These are phyloP conservation scores for Drosophila busckii DNA, from an alignment of 1,140 invertebrate species.

Conservation along the genomic window DNA sequence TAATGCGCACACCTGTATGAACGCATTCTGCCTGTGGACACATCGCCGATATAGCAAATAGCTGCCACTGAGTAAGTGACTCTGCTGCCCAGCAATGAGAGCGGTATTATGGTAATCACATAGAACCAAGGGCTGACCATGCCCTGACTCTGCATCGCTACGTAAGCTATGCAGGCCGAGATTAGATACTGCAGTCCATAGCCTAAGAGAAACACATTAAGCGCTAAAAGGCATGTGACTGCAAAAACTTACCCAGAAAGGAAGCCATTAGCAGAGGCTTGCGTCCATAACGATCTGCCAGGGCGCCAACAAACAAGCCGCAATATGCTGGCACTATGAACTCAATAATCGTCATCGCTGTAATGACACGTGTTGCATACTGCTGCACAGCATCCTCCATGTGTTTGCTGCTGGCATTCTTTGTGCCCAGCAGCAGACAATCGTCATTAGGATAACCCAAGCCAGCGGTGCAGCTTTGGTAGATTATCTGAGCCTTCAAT, in stretches of 20 bases:
- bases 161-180: conserved; percentile 73
- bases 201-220: conserved; percentile 21
- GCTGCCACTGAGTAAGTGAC: conserved; percentile 81
- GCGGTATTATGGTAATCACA: conserved; percentile 81
- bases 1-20: conserved; percentile 74
- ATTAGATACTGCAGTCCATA: conserved; percentile 59
- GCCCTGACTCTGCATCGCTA: conserved; percentile 16
- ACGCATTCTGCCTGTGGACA: conserved; percentile 80
- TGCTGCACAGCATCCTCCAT: conserved; percentile 83
- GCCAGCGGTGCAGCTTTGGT: conserved; percentile 80
- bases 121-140: conserved; percentile 81
- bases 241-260: conserved; percentile 56
- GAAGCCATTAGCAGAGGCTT: conserved; percentile 83
- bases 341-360: conserved; percentile 81
- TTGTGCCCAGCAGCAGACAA: conserved; percentile 80
- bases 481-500: conserved; percentile 80
- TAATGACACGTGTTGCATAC: conserved; percentile 80
- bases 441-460: conserved; percentile 78
- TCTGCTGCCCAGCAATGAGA: conserved; percentile 81
- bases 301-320: conserved; percentile 84
- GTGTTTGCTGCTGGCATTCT: conserved; percentile 75
- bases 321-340: conserved; percentile 81
- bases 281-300: conserved; percentile 86
- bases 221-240: background rate
- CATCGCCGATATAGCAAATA: conserved; percentile 83